Conservation (phyloP, 1,140 invertebrate species). For the Atta texana region DNA sequence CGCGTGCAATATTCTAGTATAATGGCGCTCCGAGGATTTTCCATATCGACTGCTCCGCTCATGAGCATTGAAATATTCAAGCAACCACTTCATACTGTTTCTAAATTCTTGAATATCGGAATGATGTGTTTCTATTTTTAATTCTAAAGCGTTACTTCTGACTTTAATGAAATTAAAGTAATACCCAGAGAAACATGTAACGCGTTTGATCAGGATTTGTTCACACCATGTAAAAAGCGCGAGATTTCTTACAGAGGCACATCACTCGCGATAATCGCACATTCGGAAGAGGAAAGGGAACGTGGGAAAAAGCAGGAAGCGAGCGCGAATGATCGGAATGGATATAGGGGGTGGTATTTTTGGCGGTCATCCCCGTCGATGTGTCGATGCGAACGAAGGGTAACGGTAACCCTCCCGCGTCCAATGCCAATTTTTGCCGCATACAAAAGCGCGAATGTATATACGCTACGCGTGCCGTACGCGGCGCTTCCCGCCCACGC, state of each 20-base stretch:
- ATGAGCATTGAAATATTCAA: constrained; percentile 74
- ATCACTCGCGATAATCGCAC: constrained; percentile 17
- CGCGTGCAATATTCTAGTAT: constrained; percentile 70
- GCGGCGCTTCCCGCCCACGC: constrained; percentile 68
- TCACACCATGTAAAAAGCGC: background rate
- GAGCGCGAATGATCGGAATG: constrained; percentile 61
- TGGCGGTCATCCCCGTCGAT: constrained; percentile 65
- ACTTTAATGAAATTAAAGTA: background rate
- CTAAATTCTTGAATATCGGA: constrained; percentile 48
- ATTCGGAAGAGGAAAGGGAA: background rate
- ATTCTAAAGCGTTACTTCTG: background rate
- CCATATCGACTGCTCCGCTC: constrained; percentile 59
- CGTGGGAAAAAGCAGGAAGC: constrained; percentile 21
- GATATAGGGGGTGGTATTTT: constrained; percentile 72
- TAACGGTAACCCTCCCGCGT: constrained; percentile 70
- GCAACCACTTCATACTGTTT: constrained; percentile 64
- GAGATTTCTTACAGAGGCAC: constrained; percentile 19
- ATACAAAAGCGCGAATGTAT: constrained; percentile 56
- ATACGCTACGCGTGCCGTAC: constrained; percentile 59
- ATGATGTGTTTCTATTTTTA: constrained; percentile 9
- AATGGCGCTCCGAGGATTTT: constrained; percentile 56
- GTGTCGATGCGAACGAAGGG: constrained; percentile 64
- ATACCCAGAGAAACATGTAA: background rate
- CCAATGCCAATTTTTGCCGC: constrained; percentile 76
- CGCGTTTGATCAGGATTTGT: background rate